These are phyloP conservation scores for Megalops cyprinoides DNA, from an alignment of 2,797 vertebrate species.

Conservation along the genomic window DNA sequence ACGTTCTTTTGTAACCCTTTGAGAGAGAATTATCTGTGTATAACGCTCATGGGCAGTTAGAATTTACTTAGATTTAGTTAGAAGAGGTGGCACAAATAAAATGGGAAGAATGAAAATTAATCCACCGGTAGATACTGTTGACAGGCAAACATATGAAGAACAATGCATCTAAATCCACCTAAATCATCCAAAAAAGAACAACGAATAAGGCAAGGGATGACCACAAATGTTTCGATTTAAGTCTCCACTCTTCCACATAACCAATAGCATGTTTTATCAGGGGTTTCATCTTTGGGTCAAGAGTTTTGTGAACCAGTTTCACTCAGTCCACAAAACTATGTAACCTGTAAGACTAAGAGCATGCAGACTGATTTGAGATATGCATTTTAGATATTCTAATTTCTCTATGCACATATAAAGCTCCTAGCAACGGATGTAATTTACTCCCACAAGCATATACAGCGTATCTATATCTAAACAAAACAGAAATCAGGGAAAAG, in stretches of 20 bases:
- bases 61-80: slow-evolving; percentile 45
- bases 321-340: slow-evolving; percentile 33
- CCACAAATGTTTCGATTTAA: slow-evolving; percentile 63
- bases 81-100: slow-evolving; percentile 49
- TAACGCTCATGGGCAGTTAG: slow-evolving; percentile 43
- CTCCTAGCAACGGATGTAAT: neutral
- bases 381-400: slow-evolving; percentile 13
- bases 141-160: neutral
- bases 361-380: slow-evolving; percentile 37
- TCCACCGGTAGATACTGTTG: neutral
- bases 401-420: slow-evolving; percentile 1
- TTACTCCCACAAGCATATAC: slow-evolving; percentile 6
- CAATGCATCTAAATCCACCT: too few relatives aligned
- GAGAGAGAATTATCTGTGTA: slow-evolving; percentile 41
- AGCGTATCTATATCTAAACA: neutral
- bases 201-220: slow-evolving; percentile 60
- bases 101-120: neutral
- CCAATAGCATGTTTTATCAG: slow-evolving; percentile 6
- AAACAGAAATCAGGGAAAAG: slow-evolving; percentile 20
- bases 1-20: slow-evolving; percentile 30
- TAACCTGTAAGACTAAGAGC: slow-evolving; percentile 36
- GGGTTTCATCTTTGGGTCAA: neutral
- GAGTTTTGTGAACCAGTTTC: slow-evolving; percentile 16
- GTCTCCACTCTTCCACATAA: slow-evolving; percentile 34
- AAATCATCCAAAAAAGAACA: slow-evolving; percentile 43